A percentile compares a stretch with the other conserved stretches of the same genome.
Conservation (phyloP, 2,113 vertebrate genomes). For the Orcinus orca region DNA sequence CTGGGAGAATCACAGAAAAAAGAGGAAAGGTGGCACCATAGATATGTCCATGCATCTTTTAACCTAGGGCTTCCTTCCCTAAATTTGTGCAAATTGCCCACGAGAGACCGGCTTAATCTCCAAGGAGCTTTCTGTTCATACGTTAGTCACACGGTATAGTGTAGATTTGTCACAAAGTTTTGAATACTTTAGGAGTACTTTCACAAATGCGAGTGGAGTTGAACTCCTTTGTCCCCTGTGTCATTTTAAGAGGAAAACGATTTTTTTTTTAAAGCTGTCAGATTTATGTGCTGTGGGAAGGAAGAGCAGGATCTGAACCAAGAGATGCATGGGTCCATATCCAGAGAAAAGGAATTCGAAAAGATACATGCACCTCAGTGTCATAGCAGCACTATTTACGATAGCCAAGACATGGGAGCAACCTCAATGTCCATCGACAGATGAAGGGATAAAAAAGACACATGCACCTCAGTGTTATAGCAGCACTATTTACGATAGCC, state of each 20-base stretch:
- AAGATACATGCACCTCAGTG: too few species aligned
- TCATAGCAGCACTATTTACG: too few species aligned
- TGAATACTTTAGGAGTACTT: neutral
- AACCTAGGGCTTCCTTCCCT: neutral
- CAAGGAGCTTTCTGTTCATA: neutral
- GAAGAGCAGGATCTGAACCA: neutral
- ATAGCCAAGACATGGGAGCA: too few species aligned
- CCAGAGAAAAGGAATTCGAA: too few species aligned
- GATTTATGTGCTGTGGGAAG: neutral
- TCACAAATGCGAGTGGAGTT: neutral
- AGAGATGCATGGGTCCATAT: too few species aligned
- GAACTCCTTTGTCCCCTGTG: neutral
- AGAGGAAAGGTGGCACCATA: neutral
- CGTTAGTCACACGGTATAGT: neutral
- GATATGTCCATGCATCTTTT: neutral
- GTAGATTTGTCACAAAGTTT: neutral
- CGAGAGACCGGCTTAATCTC: neutral
- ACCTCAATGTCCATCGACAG: too few species aligned
- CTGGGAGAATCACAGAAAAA: neutral
- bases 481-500: too few species aligned
- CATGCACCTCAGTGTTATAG: too few species aligned
- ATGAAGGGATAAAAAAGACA: too few species aligned
- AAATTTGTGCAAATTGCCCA: neutral
- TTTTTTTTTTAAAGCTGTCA: neutral
- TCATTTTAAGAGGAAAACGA: neutral